Conservation (phyloP, 2,113 vertebrate genomes). For the Sakesphorus luctuosus region DNA sequence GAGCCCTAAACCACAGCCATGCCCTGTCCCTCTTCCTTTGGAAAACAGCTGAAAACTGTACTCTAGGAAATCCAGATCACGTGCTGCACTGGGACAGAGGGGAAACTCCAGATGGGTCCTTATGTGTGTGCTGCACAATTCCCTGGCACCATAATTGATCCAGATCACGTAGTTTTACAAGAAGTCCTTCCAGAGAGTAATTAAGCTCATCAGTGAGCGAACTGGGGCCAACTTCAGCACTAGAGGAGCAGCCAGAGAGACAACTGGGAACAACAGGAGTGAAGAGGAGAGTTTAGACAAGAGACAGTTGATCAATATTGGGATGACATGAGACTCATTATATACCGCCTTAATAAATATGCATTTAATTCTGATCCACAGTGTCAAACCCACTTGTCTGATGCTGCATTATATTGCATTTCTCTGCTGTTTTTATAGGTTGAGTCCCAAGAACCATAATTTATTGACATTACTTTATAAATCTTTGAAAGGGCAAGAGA, state of each 20-base stretch:
- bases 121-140: background rate
- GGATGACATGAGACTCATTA: background rate
- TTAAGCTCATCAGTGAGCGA: conserved; percentile 38
- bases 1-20: background rate
- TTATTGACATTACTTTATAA: conserved; percentile 59
- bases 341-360: conserved; percentile 13
- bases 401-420: background rate
- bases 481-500: conserved; percentile 60
- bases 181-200: conserved; percentile 48
- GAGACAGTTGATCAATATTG: conserved; percentile 14
- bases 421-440: conserved; percentile 19
- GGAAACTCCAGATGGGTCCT: background rate
- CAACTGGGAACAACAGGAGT: background rate
- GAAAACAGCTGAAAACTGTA: background rate
- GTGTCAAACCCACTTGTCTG: background rate
- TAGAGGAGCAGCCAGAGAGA: background rate
- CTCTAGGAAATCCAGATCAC: background rate
- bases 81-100: background rate
- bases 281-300: background rate
- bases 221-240: background rate
- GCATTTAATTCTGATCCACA: conserved; percentile 17
- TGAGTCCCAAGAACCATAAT: conserved; percentile 29
- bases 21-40: background rate
- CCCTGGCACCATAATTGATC: conserved; percentile 15
- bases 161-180: conserved; percentile 22